Conservation (phyloP, 2,888 invertebrate genomes). For the Serripes groenlandicus region DNA sequence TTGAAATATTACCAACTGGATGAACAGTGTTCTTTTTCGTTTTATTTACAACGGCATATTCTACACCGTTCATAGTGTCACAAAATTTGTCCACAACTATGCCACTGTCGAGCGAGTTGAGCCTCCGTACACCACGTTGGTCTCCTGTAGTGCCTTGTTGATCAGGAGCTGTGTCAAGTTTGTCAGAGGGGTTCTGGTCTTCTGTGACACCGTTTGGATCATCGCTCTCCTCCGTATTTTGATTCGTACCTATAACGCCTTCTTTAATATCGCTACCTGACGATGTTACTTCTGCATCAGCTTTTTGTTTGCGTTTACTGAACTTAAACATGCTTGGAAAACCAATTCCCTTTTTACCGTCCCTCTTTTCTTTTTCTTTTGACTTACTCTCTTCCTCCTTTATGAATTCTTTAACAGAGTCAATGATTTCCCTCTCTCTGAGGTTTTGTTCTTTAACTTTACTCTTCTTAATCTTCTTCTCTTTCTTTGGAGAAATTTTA, state of each 20-base stretch:
- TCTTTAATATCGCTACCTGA: neutral
- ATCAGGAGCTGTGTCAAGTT: neutral
- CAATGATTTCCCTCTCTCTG: slow-evolving; percentile 41
- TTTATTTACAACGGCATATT: slow-evolving; percentile 53
- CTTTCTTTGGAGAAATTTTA: neutral
- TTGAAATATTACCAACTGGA: neutral
- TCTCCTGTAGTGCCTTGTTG: neutral
- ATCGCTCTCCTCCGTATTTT: neutral
- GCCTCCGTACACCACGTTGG: slow-evolving; percentile 32
- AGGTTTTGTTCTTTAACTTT: slow-evolving; percentile 20
- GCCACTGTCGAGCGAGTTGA: slow-evolving; percentile 62
- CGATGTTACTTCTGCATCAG: neutral
- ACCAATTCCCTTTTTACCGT: slow-evolving; percentile 6
- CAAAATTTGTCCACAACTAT: slow-evolving; percentile 56
- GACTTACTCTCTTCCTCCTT: slow-evolving; percentile 30
- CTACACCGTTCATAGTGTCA: slow-evolving; percentile 20
- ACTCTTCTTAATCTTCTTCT: slow-evolving; percentile 19
- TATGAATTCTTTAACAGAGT: slow-evolving; percentile 34
- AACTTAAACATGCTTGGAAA: slow-evolving; percentile 65
- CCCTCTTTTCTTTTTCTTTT: slow-evolving; percentile 19
- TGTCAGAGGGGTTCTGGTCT: neutral
- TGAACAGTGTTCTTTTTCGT: neutral
- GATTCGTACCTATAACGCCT: neutral
- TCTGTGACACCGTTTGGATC: neutral
- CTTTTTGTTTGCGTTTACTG: slow-evolving; percentile 50